Percentiles rank a stretch among this genome's conserved stretches.
Evolutionary conservation across 2,888 invertebrate species (phyloP).

Genomic region (Pherbina coryleti): DNA sequence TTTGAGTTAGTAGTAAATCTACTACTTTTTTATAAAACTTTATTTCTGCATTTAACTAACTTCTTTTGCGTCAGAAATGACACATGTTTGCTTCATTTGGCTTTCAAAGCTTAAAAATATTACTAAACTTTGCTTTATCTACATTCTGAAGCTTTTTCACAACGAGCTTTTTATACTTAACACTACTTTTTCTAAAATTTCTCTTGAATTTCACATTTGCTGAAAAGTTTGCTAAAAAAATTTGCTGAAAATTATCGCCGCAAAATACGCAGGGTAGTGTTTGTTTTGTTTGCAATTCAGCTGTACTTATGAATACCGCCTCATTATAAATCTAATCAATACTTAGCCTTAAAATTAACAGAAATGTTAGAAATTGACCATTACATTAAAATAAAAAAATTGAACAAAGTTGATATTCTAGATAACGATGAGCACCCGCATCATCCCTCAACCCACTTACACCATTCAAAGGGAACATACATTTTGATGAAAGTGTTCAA

Average conservation of each 20-base stretch:
- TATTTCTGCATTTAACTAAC: too few relatives aligned
- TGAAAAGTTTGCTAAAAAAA: too few relatives aligned
- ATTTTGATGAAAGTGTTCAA: too few relatives aligned
- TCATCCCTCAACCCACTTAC: background rate
- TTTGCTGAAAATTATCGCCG: too few relatives aligned
- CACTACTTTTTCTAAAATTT: too few relatives aligned
- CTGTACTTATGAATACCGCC: background rate
- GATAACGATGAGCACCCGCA: background rate
- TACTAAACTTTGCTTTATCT: background rate
- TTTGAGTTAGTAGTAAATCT: too few relatives aligned
- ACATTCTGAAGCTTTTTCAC: background rate
- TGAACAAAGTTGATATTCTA: background rate
- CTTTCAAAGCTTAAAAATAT: too few relatives aligned
- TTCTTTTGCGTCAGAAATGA: too few relatives aligned
- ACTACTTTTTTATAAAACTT: background rate
- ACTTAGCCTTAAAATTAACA: background rate
- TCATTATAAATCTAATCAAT: constrained; percentile 7
- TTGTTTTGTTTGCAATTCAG: background rate
- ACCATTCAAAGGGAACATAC: background rate
- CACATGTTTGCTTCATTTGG: background rate
- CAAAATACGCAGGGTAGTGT: background rate
- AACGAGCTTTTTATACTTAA: too few relatives aligned
- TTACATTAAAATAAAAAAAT: background rate
- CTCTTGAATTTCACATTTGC: too few relatives aligned
- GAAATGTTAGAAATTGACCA: constrained; percentile 1